Evolutionary conservation across 2,888 invertebrate species (phyloP).

Genomic region (Arrhopalites spinosus): DNA sequence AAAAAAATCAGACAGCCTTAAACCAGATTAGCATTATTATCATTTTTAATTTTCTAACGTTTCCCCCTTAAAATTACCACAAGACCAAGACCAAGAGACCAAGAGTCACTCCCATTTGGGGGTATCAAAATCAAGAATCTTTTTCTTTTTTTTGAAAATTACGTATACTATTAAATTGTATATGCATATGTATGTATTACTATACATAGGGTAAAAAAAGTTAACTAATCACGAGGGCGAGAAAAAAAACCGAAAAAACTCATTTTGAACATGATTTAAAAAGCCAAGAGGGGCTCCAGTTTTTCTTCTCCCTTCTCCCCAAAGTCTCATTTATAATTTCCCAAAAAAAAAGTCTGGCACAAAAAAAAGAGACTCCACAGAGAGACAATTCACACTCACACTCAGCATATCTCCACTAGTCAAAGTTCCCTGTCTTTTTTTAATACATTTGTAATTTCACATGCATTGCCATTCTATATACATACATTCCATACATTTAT

Average conservation of each 20-base stretch:
- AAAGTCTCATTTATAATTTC: constrained; percentile 51
- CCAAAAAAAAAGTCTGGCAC: no score
- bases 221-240: not conserved
- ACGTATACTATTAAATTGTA: no score
- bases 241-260: not conserved
- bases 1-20: constrained; percentile 14
- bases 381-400: not conserved
- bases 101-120: no score
- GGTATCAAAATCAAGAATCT: not conserved
- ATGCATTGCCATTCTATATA: no score
- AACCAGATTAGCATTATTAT: constrained; percentile 24
- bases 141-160: not conserved
- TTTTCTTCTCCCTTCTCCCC: constrained; percentile 43
- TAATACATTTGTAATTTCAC: not conserved
- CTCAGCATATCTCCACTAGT: not conserved
- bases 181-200: not conserved
- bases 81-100: no score
- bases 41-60: not conserved
- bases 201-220: not conserved
- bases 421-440: not conserved
- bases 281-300: not conserved
- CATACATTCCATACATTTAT: not conserved
- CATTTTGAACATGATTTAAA: not conserved
- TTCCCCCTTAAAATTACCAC: no score
- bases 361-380: not conserved